phyloP scores from a whole-genome alignment of 2,113 vertebrate genomes.

The Cavia aperea region DNA sequence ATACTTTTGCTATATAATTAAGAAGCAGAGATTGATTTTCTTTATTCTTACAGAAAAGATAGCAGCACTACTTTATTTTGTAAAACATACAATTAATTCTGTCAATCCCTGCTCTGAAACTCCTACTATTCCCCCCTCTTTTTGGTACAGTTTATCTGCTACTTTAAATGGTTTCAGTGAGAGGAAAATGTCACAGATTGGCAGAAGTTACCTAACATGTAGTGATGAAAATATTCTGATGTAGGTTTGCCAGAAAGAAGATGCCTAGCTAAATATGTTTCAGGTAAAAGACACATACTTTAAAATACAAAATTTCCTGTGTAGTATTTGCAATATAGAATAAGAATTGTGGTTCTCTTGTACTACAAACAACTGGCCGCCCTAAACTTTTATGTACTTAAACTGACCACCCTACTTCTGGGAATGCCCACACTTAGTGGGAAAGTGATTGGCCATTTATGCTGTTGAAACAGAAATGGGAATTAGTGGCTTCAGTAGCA shows the following conservation, averaged over 20 bases:
- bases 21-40: background rate
- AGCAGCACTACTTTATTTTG: background rate
- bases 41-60: background rate
- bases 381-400: background rate
- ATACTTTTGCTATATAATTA: background rate
- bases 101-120: background rate
- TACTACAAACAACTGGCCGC: background rate
- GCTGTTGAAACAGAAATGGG: background rate
- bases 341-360: background rate
- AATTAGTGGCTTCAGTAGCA: background rate
- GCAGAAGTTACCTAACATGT: background rate
- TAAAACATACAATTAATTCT: background rate
- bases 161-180: background rate
- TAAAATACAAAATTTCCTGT: background rate
- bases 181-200: background rate
- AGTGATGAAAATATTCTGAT: background rate
- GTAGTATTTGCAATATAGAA: background rate
- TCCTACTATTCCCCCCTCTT: background rate
- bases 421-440: background rate
- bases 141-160: background rate
- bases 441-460: background rate
- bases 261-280: background rate
- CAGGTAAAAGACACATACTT: background rate
- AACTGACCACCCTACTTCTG: background rate
- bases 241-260: background rate